Conservation (phyloP, 2,113 vertebrate genomes). For the Sander vitreus region DNA sequence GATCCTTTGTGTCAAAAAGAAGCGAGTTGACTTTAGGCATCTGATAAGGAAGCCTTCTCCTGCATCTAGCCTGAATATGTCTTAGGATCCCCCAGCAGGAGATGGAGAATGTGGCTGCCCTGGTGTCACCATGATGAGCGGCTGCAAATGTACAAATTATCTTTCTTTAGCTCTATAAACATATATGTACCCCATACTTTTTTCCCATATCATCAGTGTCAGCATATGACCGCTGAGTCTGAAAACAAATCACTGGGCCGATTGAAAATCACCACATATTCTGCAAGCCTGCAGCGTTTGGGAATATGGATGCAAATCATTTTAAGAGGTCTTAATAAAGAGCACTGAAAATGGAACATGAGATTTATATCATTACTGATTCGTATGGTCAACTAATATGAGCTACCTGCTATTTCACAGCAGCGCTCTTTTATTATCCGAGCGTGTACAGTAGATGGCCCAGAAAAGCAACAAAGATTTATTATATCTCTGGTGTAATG, state of each 20-base stretch:
- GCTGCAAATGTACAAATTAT: not conserved
- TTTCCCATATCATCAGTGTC: not conserved
- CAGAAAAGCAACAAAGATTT: slow-evolving; percentile 10
- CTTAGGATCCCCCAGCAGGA: not conserved
- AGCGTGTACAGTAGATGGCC: slow-evolving; percentile 7
- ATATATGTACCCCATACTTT: not conserved
- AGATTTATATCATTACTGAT: not conserved
- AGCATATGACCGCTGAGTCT: not conserved
- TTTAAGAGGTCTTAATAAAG: slow-evolving; percentile 1
- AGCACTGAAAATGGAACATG: not conserved
- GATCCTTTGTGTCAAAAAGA: too few relatives aligned
- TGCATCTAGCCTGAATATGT: not conserved
- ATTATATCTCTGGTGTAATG: slow-evolving; percentile 26
- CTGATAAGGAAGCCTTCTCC: too few relatives aligned
- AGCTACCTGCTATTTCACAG: slow-evolving; percentile 17
- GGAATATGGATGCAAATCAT: not conserved
- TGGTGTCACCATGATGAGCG: not conserved
- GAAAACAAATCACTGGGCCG: not conserved
- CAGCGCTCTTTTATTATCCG: slow-evolving; percentile 2
- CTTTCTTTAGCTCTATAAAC: slow-evolving; percentile 10
- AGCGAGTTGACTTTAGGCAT: too few relatives aligned
- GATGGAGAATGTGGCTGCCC: not conserved
- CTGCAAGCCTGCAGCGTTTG: not conserved
- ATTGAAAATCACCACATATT: not conserved
- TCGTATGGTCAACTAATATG: not conserved